Evolutionary conservation across 1,140 invertebrate genomes (phyloP), one percentile per base, ranked within the genome.

Genomic region (Camponotus floridanus): DNA sequence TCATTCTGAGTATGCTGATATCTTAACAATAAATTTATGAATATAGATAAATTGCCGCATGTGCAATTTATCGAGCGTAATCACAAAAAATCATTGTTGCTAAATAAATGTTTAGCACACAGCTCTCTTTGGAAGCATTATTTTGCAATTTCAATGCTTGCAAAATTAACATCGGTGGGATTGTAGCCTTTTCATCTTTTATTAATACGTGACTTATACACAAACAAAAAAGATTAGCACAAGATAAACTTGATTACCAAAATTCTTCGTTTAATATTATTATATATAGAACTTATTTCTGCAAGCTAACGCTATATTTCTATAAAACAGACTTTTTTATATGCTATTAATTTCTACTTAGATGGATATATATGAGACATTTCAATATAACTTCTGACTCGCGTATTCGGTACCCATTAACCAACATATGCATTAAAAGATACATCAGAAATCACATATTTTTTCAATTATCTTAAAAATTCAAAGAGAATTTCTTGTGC

Each of bases 41-140:
- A n/a, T 68, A 21, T 39, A n/a, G 21, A 21, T 68, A 65, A 81
- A 31, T 67, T n/a, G 9, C 45, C 13, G 7, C 18, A 45, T 48
- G 45, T 48, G 45, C 39, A 55, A 80, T 73, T 26, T 73, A n/a
- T 45, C 11, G 73, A 33, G 8, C 33, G 39, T 8, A 45, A 62
- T 83, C 26, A 55, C 36, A 76, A 55, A 51, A 76, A 64, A n/a
- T 45, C 9, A 70, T 26, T 15, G 3, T 45, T 61, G 9, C 26
- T 57, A 81, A 81, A 81, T 59, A 42, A 81, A 71, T 21, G 11
- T 59, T 81, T 61, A 81, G 21, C 36, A 65, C 26, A 65, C 74
- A 81, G 3, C 36, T 71, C 11, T 33, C 67, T 81, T 71, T 33
- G 67, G 51, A 81, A 73, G 55, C 55, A 71, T 81, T 13, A 61